A percentile compares a stretch with the other conserved stretches of the same genome.
phyloP scores from a whole-genome alignment of 2,113 vertebrate genomes.

The Egretta garzetta region DNA sequence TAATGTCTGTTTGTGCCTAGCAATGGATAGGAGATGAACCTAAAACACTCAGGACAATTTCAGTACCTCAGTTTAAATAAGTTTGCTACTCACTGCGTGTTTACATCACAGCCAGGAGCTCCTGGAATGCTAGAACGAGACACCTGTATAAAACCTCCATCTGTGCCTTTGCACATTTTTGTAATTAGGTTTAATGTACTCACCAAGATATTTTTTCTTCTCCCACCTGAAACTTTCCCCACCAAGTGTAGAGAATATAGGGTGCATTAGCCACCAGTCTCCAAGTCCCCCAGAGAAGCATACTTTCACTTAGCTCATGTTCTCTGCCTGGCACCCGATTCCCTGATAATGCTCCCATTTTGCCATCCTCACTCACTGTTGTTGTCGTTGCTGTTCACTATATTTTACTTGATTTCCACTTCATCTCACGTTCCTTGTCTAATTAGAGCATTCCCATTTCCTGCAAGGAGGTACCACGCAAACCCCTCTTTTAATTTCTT shows the following conservation, averaged over 20 bases:
- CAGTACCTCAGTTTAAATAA: not conserved
- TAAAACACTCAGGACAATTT: not conserved
- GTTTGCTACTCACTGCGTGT: not conserved
- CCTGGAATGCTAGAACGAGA: not conserved
- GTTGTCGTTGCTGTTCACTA: no score
- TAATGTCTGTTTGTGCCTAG: not conserved
- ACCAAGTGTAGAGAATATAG: not conserved
- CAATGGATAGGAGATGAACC: no score
- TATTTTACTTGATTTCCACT: not conserved
- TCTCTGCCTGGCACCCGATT: not conserved
- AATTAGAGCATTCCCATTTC: not conserved
- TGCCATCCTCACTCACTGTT: not conserved
- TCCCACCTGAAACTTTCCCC: not conserved
- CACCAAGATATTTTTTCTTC: not conserved
- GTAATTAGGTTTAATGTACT: not conserved
- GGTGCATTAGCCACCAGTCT: not conserved
- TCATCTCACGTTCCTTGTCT: fast-evolving
- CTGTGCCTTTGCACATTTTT: not conserved
- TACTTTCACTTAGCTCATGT: not conserved
- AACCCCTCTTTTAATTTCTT: not conserved
- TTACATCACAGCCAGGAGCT: not conserved
- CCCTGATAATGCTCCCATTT: not conserved
- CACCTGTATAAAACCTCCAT: not conserved
- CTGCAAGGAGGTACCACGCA: not conserved
- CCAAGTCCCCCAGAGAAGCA: not conserved